A percentile compares a stretch with the other conserved stretches of the same genome.
These are phyloP conservation scores for Valencia hispanica DNA, from an alignment of 2,797 vertebrate genomes.

Conservation along the genomic window DNA sequence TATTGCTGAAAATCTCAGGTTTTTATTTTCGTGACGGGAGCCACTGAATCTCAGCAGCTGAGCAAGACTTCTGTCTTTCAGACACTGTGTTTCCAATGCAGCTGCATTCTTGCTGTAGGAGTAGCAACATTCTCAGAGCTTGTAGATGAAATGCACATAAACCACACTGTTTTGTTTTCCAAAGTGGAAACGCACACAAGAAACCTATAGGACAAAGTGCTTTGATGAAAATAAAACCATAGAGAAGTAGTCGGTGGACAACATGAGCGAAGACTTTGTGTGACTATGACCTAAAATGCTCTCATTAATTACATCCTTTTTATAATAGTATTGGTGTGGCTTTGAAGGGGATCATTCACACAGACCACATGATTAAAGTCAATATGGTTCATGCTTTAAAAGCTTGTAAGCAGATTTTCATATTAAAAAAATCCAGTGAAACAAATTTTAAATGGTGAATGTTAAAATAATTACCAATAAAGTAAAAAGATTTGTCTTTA, in stretches of 20 bases:
- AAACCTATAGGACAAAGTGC: neutral
- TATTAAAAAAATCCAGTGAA: no score
- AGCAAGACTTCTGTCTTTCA: neutral
- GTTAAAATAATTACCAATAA: neutral
- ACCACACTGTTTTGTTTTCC: neutral
- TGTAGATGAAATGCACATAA: neutral
- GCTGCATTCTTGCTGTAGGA: neutral
- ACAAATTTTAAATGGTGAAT: neutral
- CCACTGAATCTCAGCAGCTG: neutral
- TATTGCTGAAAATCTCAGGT: slow-evolving; percentile 1
- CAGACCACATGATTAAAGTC: neutral
- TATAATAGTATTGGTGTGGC: neutral
- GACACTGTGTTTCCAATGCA: no score
- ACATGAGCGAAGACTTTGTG: neutral
- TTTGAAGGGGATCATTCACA: neutral
- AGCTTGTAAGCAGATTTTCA: neutral
- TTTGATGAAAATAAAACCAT: no score
- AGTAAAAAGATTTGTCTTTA: neutral
- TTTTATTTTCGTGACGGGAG: neutral
- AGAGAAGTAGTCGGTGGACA: neutral
- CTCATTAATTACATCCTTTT: neutral
- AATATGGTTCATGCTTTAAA: neutral
- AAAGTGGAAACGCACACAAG: neutral
- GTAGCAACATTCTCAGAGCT: neutral
- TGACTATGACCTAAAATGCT: neutral